A percentile compares a stretch with the other conserved stretches of the same genome.
Conservation (phyloP, 1,140 invertebrate species). For the Adelges cooleyi region DNA sequence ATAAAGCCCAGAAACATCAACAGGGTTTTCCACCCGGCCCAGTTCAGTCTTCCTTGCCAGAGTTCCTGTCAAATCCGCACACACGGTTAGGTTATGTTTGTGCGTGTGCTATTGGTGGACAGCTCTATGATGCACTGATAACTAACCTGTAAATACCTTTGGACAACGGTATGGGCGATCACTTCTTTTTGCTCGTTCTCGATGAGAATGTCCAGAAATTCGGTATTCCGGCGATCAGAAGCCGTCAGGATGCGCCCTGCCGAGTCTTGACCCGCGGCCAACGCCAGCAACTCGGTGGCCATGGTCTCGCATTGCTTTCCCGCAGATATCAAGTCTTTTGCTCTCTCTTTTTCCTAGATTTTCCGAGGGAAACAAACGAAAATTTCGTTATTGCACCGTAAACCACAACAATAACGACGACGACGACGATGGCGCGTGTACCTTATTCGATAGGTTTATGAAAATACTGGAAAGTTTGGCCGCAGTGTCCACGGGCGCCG, state of each 20-base stretch:
- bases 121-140: neutral
- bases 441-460: slow-evolving; percentile 72
- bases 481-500: slow-evolving; percentile 94
- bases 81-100: too few relatives aligned
- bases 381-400: too few relatives aligned
- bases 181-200: slow-evolving; percentile 98
- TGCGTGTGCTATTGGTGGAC: too few relatives aligned
- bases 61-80: too few relatives aligned
- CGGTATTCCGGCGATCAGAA: slow-evolving; percentile 79
- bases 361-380: too few relatives aligned
- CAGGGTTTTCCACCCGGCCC: slow-evolving; percentile 89
- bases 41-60: slow-evolving; percentile 89
- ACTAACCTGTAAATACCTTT: slow-evolving; percentile 72
- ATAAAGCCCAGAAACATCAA: slow-evolving; percentile 85
- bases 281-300: slow-evolving; percentile 88
- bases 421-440: slow-evolving; percentile 36
- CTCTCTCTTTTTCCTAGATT: slow-evolving; percentile 91
- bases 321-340: slow-evolving; percentile 87
- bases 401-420: too few relatives aligned
- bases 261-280: slow-evolving; percentile 86
- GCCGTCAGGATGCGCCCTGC: slow-evolving; percentile 83
- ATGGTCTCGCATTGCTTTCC: slow-evolving; percentile 93
- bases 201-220: slow-evolving; percentile 94
- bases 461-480: slow-evolving; percentile 93
- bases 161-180: slow-evolving; percentile 77